Base-by-base conservation (phyloP, 37 sponge, comb jelly and placozoan species). In the Cliona cf. orientalis region DNA sequence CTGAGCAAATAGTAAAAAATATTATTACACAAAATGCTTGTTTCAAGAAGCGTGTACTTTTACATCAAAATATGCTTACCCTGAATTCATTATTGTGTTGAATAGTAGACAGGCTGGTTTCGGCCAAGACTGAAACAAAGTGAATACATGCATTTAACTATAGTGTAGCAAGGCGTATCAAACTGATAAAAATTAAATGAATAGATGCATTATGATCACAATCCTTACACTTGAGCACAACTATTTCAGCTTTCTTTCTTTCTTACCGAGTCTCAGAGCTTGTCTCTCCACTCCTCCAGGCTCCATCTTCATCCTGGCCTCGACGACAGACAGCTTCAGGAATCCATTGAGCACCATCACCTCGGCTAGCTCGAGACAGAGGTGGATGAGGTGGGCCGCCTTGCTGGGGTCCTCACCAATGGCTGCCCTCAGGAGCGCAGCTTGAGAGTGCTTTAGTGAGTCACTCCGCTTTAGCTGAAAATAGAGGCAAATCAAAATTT, bases 231-330 rank as follows among this genome's bases (percentile, higher is more conserved):
- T 4, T 9, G 28, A 4, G 2, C 23, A 59, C 60, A 59, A 3
- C 28, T 14, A 59, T 3, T 9, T 9, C 5, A n/a, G n/a, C n/a
- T n/a, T n/a, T n/a, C n/a, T 26, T 25, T 29, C 32, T 23, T 23
- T 23, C 65, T 42, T 71, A 92, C 90, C 86, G 63, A 95, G 61
- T 75, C 96, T 86, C 14, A 96, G 80, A 22, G 80, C 74, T 31
- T 89, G 95, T 76, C 93, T 81, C 21, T 72, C 41, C 49, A 84
- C 75, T 26, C 96, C 96, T 60, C 93, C 93, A 7, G 74, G 44
- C 42, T 84, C 87, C 87, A 96, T 87, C 60, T 66, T 92, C 71
- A 93, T 65, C 36, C 87, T 81, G 17, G 74, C 58, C 60, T 96
- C 96, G n/a, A 96, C 81, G 2, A 46, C 31, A 28, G 79, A 68